These are phyloP conservation scores for Melangyna quadrimaculata DNA, from an alignment of 2,888 invertebrate genomes.

Conservation along the genomic window DNA sequence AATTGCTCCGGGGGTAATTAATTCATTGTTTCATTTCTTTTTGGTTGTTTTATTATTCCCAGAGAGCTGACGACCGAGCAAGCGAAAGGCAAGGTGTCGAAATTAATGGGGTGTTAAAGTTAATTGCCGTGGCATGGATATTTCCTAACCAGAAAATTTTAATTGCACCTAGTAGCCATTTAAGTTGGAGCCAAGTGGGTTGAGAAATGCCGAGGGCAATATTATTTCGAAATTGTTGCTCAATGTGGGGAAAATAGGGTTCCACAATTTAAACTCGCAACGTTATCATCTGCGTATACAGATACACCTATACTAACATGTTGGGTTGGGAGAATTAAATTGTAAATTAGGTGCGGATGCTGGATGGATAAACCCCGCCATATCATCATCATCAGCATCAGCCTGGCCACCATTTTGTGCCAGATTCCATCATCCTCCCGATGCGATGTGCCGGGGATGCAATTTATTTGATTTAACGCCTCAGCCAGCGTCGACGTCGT, in stretches of 20 bases:
- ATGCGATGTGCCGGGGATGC: slow-evolving; percentile 69
- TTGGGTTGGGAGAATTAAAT: slow-evolving; percentile 33
- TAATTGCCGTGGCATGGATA: slow-evolving; percentile 71
- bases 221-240: slow-evolving; percentile 68
- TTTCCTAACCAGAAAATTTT: slow-evolving; percentile 72
- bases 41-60: slow-evolving; percentile 26
- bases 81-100: slow-evolving; percentile 58
- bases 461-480: slow-evolving; percentile 75
- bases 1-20: slow-evolving; percentile 70
- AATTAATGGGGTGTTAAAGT: slow-evolving; percentile 72
- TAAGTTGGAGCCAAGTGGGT: slow-evolving; percentile 25
- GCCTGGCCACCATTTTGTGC: slow-evolving; percentile 52
- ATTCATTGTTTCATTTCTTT: slow-evolving; percentile 71
- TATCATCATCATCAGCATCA: slow-evolving; percentile 28
- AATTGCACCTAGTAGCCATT: slow-evolving; percentile 63
- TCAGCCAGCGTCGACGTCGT: slow-evolving; percentile 29
- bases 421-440: neutral
- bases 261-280: slow-evolving; percentile 10
- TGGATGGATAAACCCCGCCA: slow-evolving; percentile 55
- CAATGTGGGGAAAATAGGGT: slow-evolving; percentile 28
- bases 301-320: neutral
- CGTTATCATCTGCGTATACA: neutral
- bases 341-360: slow-evolving; percentile 66
- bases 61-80: neutral
- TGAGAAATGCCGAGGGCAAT: slow-evolving; percentile 21